phyloP scores from a whole-genome alignment of 2,797 vertebrate species.

The Taenioides sp. region DNA sequence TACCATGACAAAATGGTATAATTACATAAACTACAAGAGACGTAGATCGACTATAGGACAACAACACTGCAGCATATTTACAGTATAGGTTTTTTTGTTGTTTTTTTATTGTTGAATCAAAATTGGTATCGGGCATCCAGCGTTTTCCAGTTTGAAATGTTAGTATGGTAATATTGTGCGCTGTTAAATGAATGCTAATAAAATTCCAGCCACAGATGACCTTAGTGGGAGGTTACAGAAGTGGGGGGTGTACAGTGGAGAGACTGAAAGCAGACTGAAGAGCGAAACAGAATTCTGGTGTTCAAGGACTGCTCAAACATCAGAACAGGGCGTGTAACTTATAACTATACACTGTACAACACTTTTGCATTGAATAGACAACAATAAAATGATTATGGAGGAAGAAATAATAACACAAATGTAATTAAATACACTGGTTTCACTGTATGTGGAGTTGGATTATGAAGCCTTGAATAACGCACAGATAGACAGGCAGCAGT shows the following conservation, averaged over 20 bases:
- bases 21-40: too few species aligned
- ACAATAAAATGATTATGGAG: not conserved
- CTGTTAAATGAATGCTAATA: slow-evolving; percentile 62
- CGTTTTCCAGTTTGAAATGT: not conserved
- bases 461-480: slow-evolving; percentile 21
- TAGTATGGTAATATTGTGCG: not conserved
- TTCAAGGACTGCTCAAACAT: slow-evolving; percentile 31
- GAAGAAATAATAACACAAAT: too few species aligned
- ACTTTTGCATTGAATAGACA: not conserved
- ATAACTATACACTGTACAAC: not conserved
- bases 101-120: not conserved
- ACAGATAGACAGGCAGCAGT: too few species aligned
- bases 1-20: too few species aligned
- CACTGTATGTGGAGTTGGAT: not conserved
- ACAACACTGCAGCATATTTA: too few species aligned
- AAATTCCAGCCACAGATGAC: slow-evolving; percentile 56
- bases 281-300: slow-evolving; percentile 39
- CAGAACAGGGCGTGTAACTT: not conserved
- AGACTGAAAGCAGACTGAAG: slow-evolving; percentile 47
- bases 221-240: slow-evolving; percentile 56
- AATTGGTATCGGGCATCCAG: too few species aligned
- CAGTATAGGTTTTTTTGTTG: not conserved
- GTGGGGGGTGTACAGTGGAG: slow-evolving; percentile 35
- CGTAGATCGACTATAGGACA: too few species aligned
- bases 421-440: too few species aligned